A percentile compares a stretch with the other conserved stretches of the same genome.
These are phyloP conservation scores for Hymenochirus boettgeri DNA, from an alignment of 2,113 vertebrate species.

Conservation along the genomic window DNA sequence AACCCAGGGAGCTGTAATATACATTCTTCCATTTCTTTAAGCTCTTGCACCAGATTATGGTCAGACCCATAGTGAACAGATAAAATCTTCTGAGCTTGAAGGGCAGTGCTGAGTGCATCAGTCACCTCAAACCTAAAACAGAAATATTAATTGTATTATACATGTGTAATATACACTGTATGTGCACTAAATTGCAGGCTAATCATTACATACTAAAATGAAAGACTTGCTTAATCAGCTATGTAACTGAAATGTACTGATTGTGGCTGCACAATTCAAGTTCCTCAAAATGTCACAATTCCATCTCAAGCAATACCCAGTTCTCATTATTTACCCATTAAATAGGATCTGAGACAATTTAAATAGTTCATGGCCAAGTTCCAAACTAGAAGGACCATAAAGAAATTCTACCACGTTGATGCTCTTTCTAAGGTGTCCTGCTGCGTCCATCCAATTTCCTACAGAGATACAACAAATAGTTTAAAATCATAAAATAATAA, in stretches of 20 bases:
- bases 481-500: too few relatives aligned
- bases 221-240: too few relatives aligned
- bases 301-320: background rate
- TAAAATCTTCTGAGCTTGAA: slow-evolving; percentile 70
- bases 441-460: slow-evolving; percentile 84
- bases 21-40: slow-evolving; percentile 79
- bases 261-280: background rate
- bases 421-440: slow-evolving; percentile 71
- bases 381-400: slow-evolving; percentile 79
- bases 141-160: slow-evolving; percentile 9
- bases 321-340: slow-evolving; percentile 70
- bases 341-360: slow-evolving; percentile 91
- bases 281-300: background rate
- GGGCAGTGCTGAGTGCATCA: slow-evolving; percentile 66
- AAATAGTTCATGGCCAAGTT: slow-evolving; percentile 83
- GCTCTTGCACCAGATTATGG: slow-evolving; percentile 71
- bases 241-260: too few relatives aligned
- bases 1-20: slow-evolving; percentile 53
- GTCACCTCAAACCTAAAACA: slow-evolving; percentile 56
- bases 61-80: slow-evolving; percentile 67
- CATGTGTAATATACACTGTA: too few relatives aligned
- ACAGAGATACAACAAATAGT: background rate
- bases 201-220: too few relatives aligned
- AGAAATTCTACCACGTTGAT: slow-evolving; percentile 61
- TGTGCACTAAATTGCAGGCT: too few relatives aligned